These are phyloP conservation scores for Ascaphus truei DNA, from an alignment of 2,113 vertebrate genomes.

Conservation along the genomic window DNA sequence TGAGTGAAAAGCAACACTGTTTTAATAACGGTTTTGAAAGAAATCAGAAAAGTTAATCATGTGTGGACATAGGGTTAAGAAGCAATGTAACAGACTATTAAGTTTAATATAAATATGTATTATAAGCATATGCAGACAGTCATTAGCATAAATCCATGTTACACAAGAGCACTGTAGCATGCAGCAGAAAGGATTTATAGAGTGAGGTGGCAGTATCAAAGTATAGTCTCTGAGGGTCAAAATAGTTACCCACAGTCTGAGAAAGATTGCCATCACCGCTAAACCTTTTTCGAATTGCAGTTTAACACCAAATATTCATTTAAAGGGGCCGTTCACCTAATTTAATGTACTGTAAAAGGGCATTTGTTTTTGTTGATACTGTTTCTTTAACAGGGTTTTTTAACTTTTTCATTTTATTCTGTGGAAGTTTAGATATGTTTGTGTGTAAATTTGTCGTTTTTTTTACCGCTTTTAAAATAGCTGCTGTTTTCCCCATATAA, in stretches of 20 bases:
- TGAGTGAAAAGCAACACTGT: slow-evolving; percentile 86
- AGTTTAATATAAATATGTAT: slow-evolving; percentile 99
- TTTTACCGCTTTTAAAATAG: no score
- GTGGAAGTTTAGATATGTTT: no score
- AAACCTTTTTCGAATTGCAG: neutral
- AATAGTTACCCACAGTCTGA: slow-evolving; percentile 49
- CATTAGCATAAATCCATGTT: slow-evolving; percentile 99
- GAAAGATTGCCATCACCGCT: slow-evolving; percentile 52
- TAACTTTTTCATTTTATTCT: no score
- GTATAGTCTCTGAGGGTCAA: slow-evolving; percentile 53
- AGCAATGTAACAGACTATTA: slow-evolving; percentile 99
- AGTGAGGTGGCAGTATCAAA: slow-evolving; percentile 42
- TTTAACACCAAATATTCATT: neutral
- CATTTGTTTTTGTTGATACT: no score
- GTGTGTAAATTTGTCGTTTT: no score
- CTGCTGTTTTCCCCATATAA: no score
- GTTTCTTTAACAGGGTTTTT: no score
- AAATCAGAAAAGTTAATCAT: slow-evolving; percentile 99
- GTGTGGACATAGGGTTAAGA: slow-evolving; percentile 98
- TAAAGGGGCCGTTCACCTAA: no score
- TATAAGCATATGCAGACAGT: slow-evolving; percentile 97
- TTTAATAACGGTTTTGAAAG: slow-evolving; percentile 96
- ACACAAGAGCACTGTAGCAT: slow-evolving; percentile 73
- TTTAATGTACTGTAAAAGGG: no score
- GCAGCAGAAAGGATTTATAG: slow-evolving; percentile 54